Base-by-base conservation (phyloP, 2,113 vertebrate species). In the Aptenodytes forsteri region DNA sequence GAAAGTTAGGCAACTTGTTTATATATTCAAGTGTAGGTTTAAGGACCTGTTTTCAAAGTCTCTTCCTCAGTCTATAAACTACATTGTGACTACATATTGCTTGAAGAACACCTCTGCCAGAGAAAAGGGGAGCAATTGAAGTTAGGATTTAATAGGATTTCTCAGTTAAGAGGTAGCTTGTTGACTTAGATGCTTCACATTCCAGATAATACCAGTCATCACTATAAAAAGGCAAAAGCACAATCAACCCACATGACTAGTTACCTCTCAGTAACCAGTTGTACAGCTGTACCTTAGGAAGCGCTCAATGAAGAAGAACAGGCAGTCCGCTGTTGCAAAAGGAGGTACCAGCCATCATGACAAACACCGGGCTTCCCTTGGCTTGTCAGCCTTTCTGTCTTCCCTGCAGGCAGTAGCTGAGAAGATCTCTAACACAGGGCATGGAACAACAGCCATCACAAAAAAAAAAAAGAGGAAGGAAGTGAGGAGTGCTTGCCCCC, bases 401-500 rank as follows among this genome's bases (percentile, higher is more conserved):
- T 32, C 25, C 27, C 36, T 3, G 1, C 1, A 0, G 4, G 5
- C 4, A 7, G 32, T 0, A 36, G 22, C 40, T 1, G 4, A 23
- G 30, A 11, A 32, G 12, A 1, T 59, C 32, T 23, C 7, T 7
- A 8, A 13, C 0, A 0, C 1, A 1, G 5, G 0, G 2, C 0
- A 5, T 1, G 0, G 2, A 73, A 42, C 2, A 0, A 12, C 2
- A 78, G 6, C 7, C 34, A 40, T 3, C 9, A 7, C 6, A 7
- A 17, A 10, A 25, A 21, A 30, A 52, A 11, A 21, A 26, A 3
- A 11, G 25, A 12, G 7, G 12, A 0, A 9, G 2, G 12, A 1
- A 4, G 1, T 0, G 0, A 2, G 0, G 0, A 0, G 0, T 9
- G 1, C 30, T 59, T 49, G 4, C 11, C 40, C 20, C 34, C 47